These are phyloP conservation scores for Panopea generosa DNA, from an alignment of 2,888 invertebrate species.

Conservation along the genomic window DNA sequence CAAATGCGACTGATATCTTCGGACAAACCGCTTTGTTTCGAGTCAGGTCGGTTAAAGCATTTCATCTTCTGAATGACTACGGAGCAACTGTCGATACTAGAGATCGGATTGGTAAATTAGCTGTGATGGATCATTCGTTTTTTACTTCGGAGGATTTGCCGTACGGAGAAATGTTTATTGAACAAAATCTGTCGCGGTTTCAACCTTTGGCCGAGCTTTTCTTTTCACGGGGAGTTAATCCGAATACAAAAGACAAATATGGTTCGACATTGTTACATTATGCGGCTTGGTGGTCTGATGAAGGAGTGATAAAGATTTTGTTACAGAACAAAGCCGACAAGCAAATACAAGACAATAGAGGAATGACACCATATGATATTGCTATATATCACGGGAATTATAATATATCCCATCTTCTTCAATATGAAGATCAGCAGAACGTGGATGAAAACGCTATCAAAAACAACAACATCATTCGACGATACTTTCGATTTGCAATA, in stretches of 20 bases:
- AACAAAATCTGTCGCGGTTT: slow-evolving; percentile 10
- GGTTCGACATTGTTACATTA: slow-evolving; percentile 40
- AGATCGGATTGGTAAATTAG: slow-evolving; percentile 30
- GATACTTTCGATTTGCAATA: slow-evolving; percentile 17
- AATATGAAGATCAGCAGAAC: not conserved
- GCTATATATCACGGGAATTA: slow-evolving; percentile 34
- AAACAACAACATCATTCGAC: not conserved
- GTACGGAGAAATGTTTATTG: not conserved
- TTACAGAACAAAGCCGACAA: slow-evolving; percentile 11
- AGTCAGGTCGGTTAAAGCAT: slow-evolving; percentile 11
- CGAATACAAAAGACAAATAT: slow-evolving; percentile 22
- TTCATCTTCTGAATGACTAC: slow-evolving; percentile 25
- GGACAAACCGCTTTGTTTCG: slow-evolving; percentile 34
- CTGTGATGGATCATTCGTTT: slow-evolving; percentile 9
- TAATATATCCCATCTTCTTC: slow-evolving; percentile 7
- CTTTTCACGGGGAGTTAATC: slow-evolving; percentile 19
- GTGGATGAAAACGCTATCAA: not conserved
- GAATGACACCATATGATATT: slow-evolving; percentile 37
- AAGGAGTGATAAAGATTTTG: slow-evolving; percentile 6
- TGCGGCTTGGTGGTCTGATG: slow-evolving; percentile 37
- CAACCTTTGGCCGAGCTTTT: slow-evolving; percentile 21
- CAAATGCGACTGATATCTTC: slow-evolving; percentile 37
- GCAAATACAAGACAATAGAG: slow-evolving; percentile 7
- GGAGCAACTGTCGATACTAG: slow-evolving; percentile 21
- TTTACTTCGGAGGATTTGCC: slow-evolving; percentile 30